Evolutionary conservation across 2,113 vertebrate species (phyloP).

Genomic region (Ailurus styani): DNA sequence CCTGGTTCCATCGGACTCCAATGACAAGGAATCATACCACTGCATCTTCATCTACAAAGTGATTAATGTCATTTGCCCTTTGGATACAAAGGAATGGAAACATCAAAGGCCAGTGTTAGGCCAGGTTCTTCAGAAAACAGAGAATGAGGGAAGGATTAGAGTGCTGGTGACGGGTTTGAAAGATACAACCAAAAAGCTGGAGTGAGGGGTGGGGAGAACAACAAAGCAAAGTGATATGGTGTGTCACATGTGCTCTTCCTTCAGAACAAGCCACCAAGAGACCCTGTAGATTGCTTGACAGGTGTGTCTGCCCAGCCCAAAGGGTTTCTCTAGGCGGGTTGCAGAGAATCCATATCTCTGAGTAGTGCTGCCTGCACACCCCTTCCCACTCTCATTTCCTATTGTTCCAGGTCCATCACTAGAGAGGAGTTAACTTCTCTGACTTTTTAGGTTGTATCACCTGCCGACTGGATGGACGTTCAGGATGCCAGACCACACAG

Average conservation of each 20-base stretch:
- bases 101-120: neutral
- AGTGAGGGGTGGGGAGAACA: neutral
- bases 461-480: neutral
- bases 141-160: neutral
- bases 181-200: neutral
- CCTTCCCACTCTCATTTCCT: neutral
- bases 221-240: neutral
- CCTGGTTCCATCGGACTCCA: neutral
- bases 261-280: neutral
- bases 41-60: neutral
- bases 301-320: neutral
- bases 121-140: neutral
- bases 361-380: neutral
- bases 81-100: neutral
- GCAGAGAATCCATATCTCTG: neutral
- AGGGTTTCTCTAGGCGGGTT: neutral
- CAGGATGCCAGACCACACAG: neutral
- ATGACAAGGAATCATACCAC: neutral
- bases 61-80: neutral
- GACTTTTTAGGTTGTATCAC: neutral
- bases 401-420: neutral
- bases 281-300: neutral
- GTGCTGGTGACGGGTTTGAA: neutral
- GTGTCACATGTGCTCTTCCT: neutral
- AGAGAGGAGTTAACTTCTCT: neutral